Evolutionary conservation across 2,797 vertebrate species (phyloP).

Genomic region (Graptemys geographica): DNA sequence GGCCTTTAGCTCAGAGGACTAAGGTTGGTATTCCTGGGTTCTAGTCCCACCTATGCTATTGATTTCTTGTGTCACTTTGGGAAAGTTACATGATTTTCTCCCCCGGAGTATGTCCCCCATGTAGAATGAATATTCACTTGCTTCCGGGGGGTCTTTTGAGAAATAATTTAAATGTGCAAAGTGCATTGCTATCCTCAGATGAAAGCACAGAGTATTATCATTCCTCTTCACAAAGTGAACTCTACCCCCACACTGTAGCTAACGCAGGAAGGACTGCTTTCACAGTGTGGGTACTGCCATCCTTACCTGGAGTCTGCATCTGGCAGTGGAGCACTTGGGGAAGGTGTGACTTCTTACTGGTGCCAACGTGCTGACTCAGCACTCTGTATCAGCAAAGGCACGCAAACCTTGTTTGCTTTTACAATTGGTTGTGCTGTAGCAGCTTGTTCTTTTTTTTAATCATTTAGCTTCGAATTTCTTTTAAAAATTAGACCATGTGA

Average conservation of each 20-base stretch:
- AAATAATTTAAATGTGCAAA: neutral
- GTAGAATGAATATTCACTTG: neutral
- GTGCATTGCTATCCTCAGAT: neutral
- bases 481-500: neutral
- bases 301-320: neutral
- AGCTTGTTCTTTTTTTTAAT: conserved; percentile 40
- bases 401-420: neutral
- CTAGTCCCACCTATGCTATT: neutral
- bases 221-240: conserved; percentile 12
- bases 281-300: conserved; percentile 3
- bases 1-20: neutral
- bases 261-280: neutral
- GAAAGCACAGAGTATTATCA: neutral
- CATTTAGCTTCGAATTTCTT: neutral
- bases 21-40: neutral
- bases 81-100: neutral
- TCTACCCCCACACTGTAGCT: neutral
- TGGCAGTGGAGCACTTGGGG: conserved; percentile 15
- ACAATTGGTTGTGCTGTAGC: neutral
- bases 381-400: neutral
- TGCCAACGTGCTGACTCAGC: conserved; percentile 23
- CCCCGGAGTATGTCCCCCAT: neutral
- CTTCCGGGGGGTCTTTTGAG: neutral
- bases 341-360: neutral
- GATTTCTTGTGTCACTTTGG: neutral